A percentile compares a stretch with the other conserved stretches of the same genome.
phyloP scores from a whole-genome alignment of 2,888 invertebrate genomes.

The Dynastes grantii region DNA sequence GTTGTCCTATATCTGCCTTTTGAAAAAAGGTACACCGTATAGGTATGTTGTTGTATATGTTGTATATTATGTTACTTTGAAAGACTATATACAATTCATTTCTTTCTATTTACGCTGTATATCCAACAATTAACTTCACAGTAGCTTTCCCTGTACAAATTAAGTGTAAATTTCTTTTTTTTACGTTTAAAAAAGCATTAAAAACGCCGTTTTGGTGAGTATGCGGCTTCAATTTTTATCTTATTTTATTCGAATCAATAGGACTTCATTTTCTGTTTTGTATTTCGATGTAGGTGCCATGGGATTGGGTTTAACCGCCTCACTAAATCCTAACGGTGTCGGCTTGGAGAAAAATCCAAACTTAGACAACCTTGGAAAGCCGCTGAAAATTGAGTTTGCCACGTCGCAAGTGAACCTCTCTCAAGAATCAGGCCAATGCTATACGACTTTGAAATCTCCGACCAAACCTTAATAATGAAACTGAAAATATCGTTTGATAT shows the following conservation, averaged over 20 bases:
- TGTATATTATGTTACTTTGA: too few species aligned
- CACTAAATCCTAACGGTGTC: conserved; percentile 78
- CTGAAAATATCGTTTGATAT: too few species aligned
- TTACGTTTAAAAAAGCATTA: neutral
- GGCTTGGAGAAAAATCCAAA: conserved; percentile 78
- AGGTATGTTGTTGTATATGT: too few species aligned
- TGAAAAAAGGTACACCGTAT: too few species aligned
- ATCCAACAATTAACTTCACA: too few species aligned
- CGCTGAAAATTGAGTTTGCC: conserved; percentile 73
- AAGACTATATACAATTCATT: too few species aligned
- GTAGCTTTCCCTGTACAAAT: too few species aligned
- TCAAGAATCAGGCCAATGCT: conserved; percentile 65
- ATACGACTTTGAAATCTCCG: conserved; percentile 62
- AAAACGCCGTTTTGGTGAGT: conserved; percentile 27
- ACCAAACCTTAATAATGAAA: conserved; percentile 40
- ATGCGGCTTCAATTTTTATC: neutral
- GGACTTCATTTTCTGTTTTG: neutral
- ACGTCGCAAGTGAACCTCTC: conserved; percentile 66
- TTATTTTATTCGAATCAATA: neutral
- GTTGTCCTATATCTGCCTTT: too few species aligned
- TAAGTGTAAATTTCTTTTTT: conserved; percentile 12
- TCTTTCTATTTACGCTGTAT: too few species aligned
- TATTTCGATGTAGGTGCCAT: conserved; percentile 55
- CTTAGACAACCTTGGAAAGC: conserved; percentile 69
- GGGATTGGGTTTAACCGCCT: conserved; percentile 75